Percentiles rank a stretch among this genome's conserved stretches.
phyloP scores from a whole-genome alignment of 1,140 invertebrate genomes.

The Macrocentrus cingulum region DNA sequence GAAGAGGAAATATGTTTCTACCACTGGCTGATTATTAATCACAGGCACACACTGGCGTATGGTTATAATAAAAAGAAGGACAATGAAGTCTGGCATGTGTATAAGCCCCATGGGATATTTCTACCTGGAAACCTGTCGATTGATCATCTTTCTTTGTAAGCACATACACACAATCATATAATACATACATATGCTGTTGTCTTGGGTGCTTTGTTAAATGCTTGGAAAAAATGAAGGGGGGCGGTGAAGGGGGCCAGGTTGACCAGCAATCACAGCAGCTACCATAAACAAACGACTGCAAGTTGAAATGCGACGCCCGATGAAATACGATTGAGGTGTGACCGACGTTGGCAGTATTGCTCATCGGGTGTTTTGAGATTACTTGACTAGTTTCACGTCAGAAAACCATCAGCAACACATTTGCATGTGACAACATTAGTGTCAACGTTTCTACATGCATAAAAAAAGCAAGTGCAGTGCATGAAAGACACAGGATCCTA shows the following conservation, averaged over 20 bases:
- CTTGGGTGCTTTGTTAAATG: conserved; percentile 22
- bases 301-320: conserved; percentile 27
- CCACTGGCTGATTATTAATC: conserved; percentile 49
- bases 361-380: not conserved
- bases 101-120: conserved; percentile 28
- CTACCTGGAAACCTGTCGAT: conserved; percentile 49
- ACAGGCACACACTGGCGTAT: conserved; percentile 21
- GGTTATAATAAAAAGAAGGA: conserved; percentile 21
- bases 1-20: conserved; percentile 27
- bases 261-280: conserved; percentile 29
- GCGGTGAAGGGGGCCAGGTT: too few relatives aligned
- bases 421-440: too few relatives aligned
- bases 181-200: not conserved
- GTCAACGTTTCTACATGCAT: too few relatives aligned
- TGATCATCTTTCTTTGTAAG: conserved; percentile 39
- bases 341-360: conserved; percentile 38
- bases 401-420: not conserved
- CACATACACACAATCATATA: not conserved
- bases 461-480: too few relatives aligned
- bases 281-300: conserved; percentile 43
- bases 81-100: conserved; percentile 34
- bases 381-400: not conserved
- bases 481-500: not conserved
- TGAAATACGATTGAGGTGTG: conserved; percentile 44
- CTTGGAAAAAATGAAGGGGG: not conserved